Evolutionary conservation across 2,113 vertebrate genomes (phyloP).

Genomic region (Cyprinodon tularosa): DNA sequence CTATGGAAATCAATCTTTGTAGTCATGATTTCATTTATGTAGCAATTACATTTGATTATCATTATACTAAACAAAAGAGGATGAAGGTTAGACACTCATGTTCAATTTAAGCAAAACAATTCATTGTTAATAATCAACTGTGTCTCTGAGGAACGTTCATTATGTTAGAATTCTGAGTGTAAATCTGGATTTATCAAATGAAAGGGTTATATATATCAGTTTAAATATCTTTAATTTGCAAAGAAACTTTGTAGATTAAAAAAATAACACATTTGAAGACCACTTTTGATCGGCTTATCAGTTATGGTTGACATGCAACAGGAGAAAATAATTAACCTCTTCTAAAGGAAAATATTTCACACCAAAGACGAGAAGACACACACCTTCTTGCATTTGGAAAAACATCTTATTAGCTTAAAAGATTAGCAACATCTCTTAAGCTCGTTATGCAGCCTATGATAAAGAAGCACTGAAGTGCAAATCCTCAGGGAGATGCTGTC

Average conservation of each 20-base stretch:
- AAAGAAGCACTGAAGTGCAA: conserved; percentile 49
- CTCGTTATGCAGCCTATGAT: conserved; percentile 55
- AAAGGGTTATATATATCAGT: not conserved
- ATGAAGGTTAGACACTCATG: not conserved
- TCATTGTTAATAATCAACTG: no score
- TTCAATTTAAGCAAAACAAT: not conserved
- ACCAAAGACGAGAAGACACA: conserved; percentile 19
- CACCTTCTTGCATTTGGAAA: conserved; percentile 42
- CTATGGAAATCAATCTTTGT: not conserved
- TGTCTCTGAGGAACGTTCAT: not conserved
- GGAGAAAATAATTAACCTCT: not conserved
- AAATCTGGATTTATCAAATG: not conserved
- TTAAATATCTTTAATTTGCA: no score
- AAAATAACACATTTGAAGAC: no score
- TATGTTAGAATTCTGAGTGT: not conserved
- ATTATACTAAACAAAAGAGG: not conserved
- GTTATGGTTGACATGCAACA: not conserved
- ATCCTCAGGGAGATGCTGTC: conserved; percentile 47
- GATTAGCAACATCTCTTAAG: conserved; percentile 60
- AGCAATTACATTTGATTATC: not conserved
- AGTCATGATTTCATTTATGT: not conserved
- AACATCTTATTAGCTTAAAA: conserved; percentile 54
- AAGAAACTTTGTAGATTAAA: not conserved
- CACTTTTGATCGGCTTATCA: not conserved
- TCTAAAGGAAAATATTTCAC: conserved; percentile 5